phyloP scores from a whole-genome alignment of 1,140 invertebrate species.

The Hycleus cichorii region DNA sequence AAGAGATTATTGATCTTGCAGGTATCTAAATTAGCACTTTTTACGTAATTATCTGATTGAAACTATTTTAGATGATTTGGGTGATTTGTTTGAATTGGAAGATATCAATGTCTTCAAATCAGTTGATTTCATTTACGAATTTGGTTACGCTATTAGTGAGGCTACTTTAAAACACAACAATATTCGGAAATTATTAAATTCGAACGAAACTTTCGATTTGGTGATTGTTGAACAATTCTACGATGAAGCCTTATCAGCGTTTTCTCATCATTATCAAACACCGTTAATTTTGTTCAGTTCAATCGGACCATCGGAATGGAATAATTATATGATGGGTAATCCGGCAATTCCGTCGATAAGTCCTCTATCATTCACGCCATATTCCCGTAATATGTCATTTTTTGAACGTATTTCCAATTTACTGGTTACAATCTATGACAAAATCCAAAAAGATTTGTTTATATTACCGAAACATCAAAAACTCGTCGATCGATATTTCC shows the following conservation, averaged over 20 bases:
- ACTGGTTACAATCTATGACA: constrained; percentile 10
- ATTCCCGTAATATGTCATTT: constrained; percentile 43
- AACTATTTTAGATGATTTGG: neutral
- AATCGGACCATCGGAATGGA: constrained; percentile 30
- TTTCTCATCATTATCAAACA: constrained; percentile 39
- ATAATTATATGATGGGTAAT: constrained; percentile 36
- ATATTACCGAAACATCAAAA: constrained; percentile 33
- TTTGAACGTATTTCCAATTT: constrained; percentile 41
- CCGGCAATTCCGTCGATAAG: constrained; percentile 38
- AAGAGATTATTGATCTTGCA: neutral
- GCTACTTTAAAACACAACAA: constrained; percentile 12
- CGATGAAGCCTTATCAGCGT: constrained; percentile 41
- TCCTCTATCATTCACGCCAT: constrained; percentile 31
- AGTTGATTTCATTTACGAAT: neutral
- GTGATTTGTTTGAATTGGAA: constrained; percentile 1
- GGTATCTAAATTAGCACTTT: no score
- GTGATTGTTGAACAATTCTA: constrained; percentile 44
- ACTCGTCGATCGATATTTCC: constrained; percentile 41
- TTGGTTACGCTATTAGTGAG: constrained; percentile 21
- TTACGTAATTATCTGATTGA: neutral
- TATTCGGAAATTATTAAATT: constrained; percentile 21
- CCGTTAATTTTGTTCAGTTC: constrained; percentile 40
- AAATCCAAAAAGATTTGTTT: constrained; percentile 15
- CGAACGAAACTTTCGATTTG: constrained; percentile 42
- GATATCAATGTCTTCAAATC: neutral